phyloP scores from a whole-genome alignment of 2,888 invertebrate genomes.

The Drosophila formosana region DNA sequence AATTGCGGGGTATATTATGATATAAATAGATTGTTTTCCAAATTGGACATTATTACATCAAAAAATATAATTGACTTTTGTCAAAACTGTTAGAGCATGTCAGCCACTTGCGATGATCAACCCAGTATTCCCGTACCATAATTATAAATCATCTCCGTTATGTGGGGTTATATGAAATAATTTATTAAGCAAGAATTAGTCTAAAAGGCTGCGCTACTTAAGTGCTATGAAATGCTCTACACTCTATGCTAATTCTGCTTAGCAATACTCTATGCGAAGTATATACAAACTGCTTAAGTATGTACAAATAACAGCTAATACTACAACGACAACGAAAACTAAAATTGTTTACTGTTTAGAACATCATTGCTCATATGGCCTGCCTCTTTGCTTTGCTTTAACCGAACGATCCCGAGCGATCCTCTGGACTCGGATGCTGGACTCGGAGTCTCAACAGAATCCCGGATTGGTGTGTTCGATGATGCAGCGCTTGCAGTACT shows the following conservation, averaged over 20 bases:
- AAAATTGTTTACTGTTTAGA: conserved; percentile 45
- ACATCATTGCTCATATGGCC: conserved; percentile 71
- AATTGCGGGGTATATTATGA: no score
- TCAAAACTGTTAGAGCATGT: no score
- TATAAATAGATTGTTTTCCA: no score
- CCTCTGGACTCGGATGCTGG: neutral
- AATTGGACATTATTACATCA: no score
- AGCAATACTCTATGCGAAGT: conserved; percentile 31
- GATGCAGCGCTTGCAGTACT: conserved; percentile 95
- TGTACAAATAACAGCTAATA: conserved; percentile 57
- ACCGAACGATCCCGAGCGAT: conserved; percentile 8
- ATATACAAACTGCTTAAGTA: conserved; percentile 36
- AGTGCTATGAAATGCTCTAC: conserved; percentile 58
- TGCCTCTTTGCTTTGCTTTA: conserved; percentile 78
- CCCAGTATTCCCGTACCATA: no score
- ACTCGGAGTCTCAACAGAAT: conserved; percentile 88
- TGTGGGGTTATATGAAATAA: conserved; percentile 55
- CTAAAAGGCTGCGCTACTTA: conserved; percentile 66
- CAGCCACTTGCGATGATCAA: no score
- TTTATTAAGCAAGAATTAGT: conserved; percentile 76
- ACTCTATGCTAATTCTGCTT: conserved; percentile 29
- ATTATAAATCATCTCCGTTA: neutral
- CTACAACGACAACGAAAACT: conserved; percentile 24
- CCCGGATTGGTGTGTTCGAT: conserved; percentile 98
- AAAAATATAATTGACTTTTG: no score